Conservation (phyloP, 2,113 vertebrate genomes). For the Dermatemys mawii region DNA sequence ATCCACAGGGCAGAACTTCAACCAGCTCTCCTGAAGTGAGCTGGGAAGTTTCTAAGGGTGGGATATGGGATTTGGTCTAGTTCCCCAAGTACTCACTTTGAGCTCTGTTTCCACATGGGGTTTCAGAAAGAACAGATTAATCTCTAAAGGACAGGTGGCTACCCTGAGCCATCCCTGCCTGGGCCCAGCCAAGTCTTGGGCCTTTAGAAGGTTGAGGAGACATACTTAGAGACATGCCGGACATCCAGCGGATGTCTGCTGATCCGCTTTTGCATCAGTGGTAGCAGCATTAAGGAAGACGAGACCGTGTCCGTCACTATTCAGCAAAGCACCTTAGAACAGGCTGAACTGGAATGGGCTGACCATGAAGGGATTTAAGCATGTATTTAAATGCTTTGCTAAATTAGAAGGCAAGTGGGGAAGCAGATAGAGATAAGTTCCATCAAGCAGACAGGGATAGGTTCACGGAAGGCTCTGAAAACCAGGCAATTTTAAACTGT, state of each 20-base stretch:
- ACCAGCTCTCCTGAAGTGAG: not conserved
- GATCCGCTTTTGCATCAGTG: not conserved
- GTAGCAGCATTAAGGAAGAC: not conserved
- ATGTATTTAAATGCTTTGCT: not conserved
- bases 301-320: not conserved
- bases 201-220: not conserved
- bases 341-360: fast-evolving
- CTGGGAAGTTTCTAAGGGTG: not conserved
- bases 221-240: not conserved
- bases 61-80: not conserved
- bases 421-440: fast-evolving
- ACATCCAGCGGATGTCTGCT: too few species aligned
- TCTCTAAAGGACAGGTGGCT: not conserved
- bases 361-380: not conserved
- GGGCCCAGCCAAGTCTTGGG: not conserved
- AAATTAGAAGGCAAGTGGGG: not conserved
- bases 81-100: not conserved
- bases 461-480: not conserved
- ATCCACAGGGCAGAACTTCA: not conserved
- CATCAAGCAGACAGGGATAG: not conserved
- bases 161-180: not conserved
- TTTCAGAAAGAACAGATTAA: not conserved
- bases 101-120: not conserved
- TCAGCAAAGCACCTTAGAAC: not conserved
- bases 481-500: not conserved